Conservation (phyloP, 2,888 invertebrate genomes). For the Rhabditophanes sp. region DNA sequence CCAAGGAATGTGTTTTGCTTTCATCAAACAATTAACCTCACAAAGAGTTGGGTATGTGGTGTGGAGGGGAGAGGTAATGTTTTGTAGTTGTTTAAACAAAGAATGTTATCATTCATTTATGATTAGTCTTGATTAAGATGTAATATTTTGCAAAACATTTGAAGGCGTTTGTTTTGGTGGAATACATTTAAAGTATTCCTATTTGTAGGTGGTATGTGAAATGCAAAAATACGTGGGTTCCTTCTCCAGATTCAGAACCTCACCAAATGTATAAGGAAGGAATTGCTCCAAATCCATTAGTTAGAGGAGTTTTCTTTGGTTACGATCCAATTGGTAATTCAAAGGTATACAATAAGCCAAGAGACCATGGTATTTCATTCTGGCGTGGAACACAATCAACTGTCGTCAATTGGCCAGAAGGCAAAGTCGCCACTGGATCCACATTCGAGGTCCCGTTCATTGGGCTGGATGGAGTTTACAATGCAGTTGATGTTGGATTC, state of each 20-base stretch:
- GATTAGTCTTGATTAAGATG: too few species aligned
- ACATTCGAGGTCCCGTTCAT: constrained; percentile 29
- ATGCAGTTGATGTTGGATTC: constrained; percentile 27
- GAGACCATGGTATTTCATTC: constrained; percentile 34
- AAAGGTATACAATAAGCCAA: constrained; percentile 23
- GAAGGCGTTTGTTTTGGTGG: too few species aligned
- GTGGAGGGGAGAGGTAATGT: too few species aligned
- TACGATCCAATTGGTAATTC: constrained; percentile 29
- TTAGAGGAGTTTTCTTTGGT: constrained; percentile 31
- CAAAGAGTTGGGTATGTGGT: too few species aligned
- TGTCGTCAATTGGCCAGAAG: constrained; percentile 34
- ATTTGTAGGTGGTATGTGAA: constrained; percentile 26
- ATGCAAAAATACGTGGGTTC: constrained; percentile 27
- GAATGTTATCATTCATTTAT: too few species aligned
- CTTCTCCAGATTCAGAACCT: constrained; percentile 23
- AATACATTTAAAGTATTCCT: too few species aligned
- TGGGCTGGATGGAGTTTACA: constrained; percentile 24
- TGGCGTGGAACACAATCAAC: constrained; percentile 31
- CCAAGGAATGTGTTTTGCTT: too few species aligned
- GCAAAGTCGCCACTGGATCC: constrained; percentile 23
- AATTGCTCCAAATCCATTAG: constrained; percentile 27
- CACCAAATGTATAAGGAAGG: constrained; percentile 15
- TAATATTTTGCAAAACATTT: too few species aligned
- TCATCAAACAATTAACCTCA: too few species aligned
- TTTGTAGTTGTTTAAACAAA: too few species aligned